Base-by-base conservation (phyloP, 2,888 invertebrate species). In the Dilophus febrilis region DNA sequence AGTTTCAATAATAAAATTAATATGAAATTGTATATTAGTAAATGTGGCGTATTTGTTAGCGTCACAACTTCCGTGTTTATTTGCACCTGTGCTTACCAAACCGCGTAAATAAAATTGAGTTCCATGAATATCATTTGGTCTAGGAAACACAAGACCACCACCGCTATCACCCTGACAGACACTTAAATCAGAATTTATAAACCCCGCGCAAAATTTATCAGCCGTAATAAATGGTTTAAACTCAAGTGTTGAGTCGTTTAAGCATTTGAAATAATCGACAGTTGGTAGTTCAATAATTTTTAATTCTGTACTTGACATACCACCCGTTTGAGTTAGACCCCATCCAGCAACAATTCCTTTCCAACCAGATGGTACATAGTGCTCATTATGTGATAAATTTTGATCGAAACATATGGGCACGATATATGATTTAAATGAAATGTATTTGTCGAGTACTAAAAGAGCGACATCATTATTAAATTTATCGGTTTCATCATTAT, bases 381-480 rank as follows among this genome's bases (percentile, higher is more conserved):
- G 40, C 2, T 46, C 40, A 22, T 41, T 45, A 19, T 33, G 47
- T 4, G 16, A n/a, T n/a, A 41, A 41, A 35, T 46, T 37, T 49
- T 51, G 51, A 17, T 54, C 51, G 3, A 55, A 46, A 45, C 64
- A 64, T 10, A 61, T 53, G n/a, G 60, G 58, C 40, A 54, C 55
- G 8, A 61, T 55, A 11, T 53, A 48, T 27, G 46, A 43, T 3
- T 55, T 51, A 28, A 57, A 51, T 11, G 40, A 42, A 27, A 64
- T 51, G 10, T 44, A 36, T n/a, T 46, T 45, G 30, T 48, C 46
- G 16, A 59, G 42, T n/a, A 55, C 45, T 12, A 62, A 22, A 4
- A 61, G 39, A 1, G 60, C 60, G 37, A 64, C 53, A 46, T 64
- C 64, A 8, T 47, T 46, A 17, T 42, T 40, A 39, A 49, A 58